Evolutionary conservation across 2,113 vertebrate species (phyloP).

Genomic region (Turdus rufiventris): DNA sequence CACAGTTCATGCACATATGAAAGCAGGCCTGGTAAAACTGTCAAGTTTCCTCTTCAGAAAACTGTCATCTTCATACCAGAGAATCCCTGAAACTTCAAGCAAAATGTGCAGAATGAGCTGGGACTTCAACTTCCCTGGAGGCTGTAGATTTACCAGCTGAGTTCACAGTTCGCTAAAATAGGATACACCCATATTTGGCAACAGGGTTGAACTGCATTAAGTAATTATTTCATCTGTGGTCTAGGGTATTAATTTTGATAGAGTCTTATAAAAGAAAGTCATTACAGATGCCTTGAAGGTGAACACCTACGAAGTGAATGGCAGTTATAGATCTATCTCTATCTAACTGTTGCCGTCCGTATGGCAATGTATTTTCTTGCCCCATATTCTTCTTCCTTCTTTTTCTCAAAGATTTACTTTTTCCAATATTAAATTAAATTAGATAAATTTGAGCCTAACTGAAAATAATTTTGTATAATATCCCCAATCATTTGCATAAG

Average conservation of each 20-base stretch:
- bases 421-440: conserved; percentile 74
- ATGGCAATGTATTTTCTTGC: background rate
- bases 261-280: conserved; percentile 28
- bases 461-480: conserved; percentile 76
- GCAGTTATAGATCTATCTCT: conserved; percentile 37
- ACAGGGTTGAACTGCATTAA: background rate
- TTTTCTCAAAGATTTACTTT: conserved; percentile 62
- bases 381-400: conserved; percentile 18
- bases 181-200: background rate
- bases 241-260: conserved; percentile 12
- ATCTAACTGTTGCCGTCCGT: conserved; percentile 16
- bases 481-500: conserved; percentile 70
- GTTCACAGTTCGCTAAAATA: background rate
- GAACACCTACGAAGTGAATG: background rate
- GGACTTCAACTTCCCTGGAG: background rate
- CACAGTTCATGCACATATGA: background rate
- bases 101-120: background rate
- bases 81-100: background rate
- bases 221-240: conserved; percentile 30
- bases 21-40: background rate
- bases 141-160: background rate
- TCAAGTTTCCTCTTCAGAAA: background rate
- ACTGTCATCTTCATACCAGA: background rate
- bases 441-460: conserved; percentile 74
- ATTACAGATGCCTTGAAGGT: background rate